These are phyloP conservation scores for Thaleichthys pacificus DNA, from an alignment of 2,797 vertebrate genomes.

Conservation along the genomic window DNA sequence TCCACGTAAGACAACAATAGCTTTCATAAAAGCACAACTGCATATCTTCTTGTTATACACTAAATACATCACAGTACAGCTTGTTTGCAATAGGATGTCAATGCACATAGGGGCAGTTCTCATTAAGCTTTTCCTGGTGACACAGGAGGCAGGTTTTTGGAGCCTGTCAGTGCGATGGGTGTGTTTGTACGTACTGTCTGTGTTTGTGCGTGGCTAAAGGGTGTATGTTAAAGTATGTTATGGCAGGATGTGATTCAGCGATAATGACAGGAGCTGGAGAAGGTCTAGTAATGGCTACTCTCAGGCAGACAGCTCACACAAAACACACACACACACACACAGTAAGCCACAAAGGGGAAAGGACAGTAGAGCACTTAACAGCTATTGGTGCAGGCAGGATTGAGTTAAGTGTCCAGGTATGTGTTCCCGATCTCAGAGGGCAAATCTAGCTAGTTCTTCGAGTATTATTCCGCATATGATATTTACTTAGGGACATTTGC, in stretches of 20 bases:
- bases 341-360: not conserved
- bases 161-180: not conserved
- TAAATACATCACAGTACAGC: too few species aligned
- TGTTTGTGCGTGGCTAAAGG: not conserved
- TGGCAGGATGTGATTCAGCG: conserved; percentile 20
- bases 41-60: too few species aligned
- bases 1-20: too few species aligned
- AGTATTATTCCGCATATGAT: too few species aligned
- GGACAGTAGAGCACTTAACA: not conserved
- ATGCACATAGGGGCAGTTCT: too few species aligned
- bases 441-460: too few species aligned
- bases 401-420: too few species aligned
- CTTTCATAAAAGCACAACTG: too few species aligned
- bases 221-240: conserved; percentile 1
- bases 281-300: conserved; percentile 55
- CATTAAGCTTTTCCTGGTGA: not conserved
- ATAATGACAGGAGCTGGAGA: conserved; percentile 43
- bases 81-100: too few species aligned
- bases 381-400: not conserved
- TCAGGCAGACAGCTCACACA: conserved; percentile 14
- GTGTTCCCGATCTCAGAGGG: too few species aligned
- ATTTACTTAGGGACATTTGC: too few species aligned
- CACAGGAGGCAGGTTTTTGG: not conserved
- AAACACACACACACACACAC: conserved; percentile 1
- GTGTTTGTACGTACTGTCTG: not conserved